Conservation (phyloP, 2,113 vertebrate species). For the Cryptomyrus ogoouensis region DNA sequence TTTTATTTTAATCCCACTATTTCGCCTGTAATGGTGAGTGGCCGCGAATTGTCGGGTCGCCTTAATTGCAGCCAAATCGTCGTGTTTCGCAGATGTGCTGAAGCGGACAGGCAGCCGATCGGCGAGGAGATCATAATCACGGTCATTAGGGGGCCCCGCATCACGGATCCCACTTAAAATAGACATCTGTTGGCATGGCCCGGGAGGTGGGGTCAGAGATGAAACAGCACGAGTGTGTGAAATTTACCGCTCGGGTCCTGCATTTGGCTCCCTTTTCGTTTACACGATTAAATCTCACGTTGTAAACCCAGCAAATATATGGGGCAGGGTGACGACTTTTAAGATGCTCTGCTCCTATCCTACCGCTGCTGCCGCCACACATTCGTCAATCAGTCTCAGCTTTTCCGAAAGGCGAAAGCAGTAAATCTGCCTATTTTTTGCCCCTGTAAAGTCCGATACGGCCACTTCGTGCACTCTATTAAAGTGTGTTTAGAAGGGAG, state of each 20-base stretch:
- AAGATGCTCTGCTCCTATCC: neutral
- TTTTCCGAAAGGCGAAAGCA: neutral
- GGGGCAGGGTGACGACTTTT: neutral
- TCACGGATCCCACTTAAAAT: neutral
- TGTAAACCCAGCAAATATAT: neutral
- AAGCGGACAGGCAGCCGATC: neutral
- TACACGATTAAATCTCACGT: neutral
- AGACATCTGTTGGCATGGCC: conserved; percentile 1
- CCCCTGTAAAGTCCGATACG: neutral
- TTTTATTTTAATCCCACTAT: neutral
- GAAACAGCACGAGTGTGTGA: neutral
- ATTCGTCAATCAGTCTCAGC: neutral
- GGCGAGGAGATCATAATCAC: neutral
- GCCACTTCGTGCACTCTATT: neutral
- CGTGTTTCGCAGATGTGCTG: neutral
- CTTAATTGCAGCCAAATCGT: neutral
- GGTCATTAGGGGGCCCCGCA: neutral
- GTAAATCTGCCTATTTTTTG: conserved; percentile 6
- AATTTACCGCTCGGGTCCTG: neutral
- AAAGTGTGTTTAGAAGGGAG: conserved; percentile 2
- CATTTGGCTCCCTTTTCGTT: neutral
- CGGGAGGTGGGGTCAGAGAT: neutral
- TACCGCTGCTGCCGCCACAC: neutral
- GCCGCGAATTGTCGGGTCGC: neutral
- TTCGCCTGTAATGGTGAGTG: neutral